Evolutionary conservation across 2,113 vertebrate genomes (phyloP).

Genomic region (Heteronetta atricapilla): DNA sequence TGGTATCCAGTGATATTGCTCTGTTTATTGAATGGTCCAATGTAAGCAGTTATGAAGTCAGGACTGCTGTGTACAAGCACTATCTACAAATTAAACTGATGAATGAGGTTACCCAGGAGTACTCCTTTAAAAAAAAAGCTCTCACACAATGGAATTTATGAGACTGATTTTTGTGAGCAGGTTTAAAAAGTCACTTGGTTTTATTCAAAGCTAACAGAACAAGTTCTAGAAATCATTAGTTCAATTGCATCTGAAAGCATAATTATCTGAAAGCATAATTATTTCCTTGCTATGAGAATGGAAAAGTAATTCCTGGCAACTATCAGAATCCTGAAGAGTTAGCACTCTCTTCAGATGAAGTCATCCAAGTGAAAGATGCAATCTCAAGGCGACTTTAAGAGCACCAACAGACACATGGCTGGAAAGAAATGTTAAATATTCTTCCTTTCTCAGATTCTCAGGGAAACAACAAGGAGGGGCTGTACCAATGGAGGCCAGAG

Average conservation of each 20-base stretch:
- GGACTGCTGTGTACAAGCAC: background rate
- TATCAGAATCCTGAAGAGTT: background rate
- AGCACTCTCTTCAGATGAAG: background rate
- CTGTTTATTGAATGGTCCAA: background rate
- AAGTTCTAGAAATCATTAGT: background rate
- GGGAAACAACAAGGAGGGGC: background rate
- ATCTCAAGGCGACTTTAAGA: background rate
- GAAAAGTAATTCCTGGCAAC: background rate
- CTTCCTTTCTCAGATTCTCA: background rate
- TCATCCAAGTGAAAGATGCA: background rate
- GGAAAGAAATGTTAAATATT: background rate
- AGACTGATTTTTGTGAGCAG: background rate
- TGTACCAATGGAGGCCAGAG: background rate
- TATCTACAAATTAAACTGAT: background rate
- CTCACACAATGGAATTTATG: background rate
- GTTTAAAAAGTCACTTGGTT: background rate
- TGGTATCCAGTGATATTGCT: background rate
- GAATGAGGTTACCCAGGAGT: background rate
- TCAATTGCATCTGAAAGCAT: background rate
- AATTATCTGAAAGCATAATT: background rate
- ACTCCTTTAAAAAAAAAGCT: background rate
- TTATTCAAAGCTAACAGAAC: background rate
- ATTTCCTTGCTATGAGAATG: background rate
- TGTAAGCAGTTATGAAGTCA: background rate
- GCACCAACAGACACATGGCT: background rate